Percentiles rank a stretch among this genome's conserved stretches.
Evolutionary conservation across 2,113 vertebrate species (phyloP).

Genomic region (Benitochromis conjunctus): DNA sequence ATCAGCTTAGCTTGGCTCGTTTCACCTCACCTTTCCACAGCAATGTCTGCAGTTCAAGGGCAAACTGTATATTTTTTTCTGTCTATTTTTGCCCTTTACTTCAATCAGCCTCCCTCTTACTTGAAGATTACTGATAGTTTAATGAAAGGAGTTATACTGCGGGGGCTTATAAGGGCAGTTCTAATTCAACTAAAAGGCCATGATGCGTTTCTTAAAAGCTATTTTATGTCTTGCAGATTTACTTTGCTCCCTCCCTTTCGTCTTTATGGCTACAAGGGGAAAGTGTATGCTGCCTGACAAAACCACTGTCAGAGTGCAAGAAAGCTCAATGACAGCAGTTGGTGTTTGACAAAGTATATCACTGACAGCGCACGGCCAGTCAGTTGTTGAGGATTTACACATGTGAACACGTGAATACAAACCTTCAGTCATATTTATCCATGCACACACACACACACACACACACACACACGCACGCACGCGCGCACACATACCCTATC

Average conservation of each 20-base stretch:
- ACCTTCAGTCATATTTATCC: conserved; percentile 25
- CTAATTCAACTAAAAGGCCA: conserved; percentile 59
- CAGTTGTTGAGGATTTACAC: conserved; percentile 40
- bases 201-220: not conserved
- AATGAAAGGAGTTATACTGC: conserved; percentile 39
- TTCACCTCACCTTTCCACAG: conserved; percentile 1
- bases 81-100: conserved; percentile 60
- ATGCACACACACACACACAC: not conserved
- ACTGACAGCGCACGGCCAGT: conserved; percentile 47
- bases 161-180: not conserved
- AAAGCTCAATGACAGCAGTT: conserved; percentile 52
- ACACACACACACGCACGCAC: not conserved
- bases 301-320: conserved; percentile 46
- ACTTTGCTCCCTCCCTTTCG: not conserved
- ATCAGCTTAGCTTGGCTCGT: conserved; percentile 28
- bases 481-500: not conserved
- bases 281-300: conserved; percentile 42
- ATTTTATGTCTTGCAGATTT: conserved; percentile 30
- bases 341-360: conserved; percentile 63
- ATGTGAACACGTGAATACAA: conserved; percentile 14
- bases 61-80: conserved; percentile 52
- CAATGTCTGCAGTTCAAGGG: conserved; percentile 50
- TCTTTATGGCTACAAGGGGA: not conserved
- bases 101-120: conserved; percentile 45
- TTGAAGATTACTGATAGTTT: conserved; percentile 51